A percentile compares a stretch with the other conserved stretches of the same genome.
Evolutionary conservation across 2,888 invertebrate species (phyloP).

Genomic region (Agonopterix arenella): DNA sequence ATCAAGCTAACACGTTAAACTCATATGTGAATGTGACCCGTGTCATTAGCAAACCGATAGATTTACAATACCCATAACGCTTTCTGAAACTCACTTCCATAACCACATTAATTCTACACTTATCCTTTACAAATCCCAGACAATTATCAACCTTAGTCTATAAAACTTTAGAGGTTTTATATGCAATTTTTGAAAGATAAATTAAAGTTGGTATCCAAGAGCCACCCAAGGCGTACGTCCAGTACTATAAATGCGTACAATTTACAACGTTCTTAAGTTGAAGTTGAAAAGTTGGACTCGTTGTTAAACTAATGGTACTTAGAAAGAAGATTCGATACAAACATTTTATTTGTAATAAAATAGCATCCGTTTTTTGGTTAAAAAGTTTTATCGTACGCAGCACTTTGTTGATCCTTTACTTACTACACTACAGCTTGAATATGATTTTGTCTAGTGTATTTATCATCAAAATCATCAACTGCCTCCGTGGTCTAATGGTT

Average conservation of each 20-base stretch:
- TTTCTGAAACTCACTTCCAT: conserved; percentile 53
- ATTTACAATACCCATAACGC: conserved; percentile 63
- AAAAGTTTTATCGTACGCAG: too few relatives aligned
- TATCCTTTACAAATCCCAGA: too few relatives aligned
- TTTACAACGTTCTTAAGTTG: conserved; percentile 63
- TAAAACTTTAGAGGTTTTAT: neutral
- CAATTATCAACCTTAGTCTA: too few relatives aligned
- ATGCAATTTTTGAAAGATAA: conserved; percentile 5
- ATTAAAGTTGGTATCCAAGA: conserved; percentile 13
- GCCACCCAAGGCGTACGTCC: conserved; percentile 61
- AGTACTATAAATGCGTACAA: conserved; percentile 64
- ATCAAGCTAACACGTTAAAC: conserved; percentile 2
- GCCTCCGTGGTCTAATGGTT: too few relatives aligned
- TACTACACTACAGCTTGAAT: too few relatives aligned
- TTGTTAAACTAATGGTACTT: conserved; percentile 44
- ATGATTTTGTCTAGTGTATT: too few relatives aligned
- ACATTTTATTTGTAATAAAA: neutral
- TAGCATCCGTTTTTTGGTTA: neutral
- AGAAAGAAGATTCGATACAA: neutral
- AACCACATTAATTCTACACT: neutral
- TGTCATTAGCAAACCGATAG: conserved; percentile 58
- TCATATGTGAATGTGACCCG: conserved; percentile 36
- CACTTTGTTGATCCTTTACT: too few relatives aligned
- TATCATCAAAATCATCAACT: too few relatives aligned
- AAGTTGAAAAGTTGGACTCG: conserved; percentile 63